A percentile compares a stretch with the other conserved stretches of the same genome.
phyloP scores from a whole-genome alignment of 2,888 invertebrate species.

The Aphodius granarius region DNA sequence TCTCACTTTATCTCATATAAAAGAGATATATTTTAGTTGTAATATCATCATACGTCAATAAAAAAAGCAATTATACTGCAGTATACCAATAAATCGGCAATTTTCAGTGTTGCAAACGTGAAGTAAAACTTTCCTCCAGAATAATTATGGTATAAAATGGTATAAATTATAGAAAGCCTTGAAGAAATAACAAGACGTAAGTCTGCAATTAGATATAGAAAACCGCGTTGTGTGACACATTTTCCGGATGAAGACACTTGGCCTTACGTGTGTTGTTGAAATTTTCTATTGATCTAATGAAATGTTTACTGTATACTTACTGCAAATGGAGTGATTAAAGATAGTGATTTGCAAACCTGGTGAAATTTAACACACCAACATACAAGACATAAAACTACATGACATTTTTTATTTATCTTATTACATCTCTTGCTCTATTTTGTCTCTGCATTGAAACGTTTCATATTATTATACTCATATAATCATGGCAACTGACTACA shows the following conservation, averaged over 20 bases:
- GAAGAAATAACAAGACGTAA: background rate
- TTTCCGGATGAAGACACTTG: background rate
- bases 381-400: no score
- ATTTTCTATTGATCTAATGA: background rate
- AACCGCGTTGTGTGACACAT: background rate
- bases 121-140: background rate
- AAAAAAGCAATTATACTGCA: background rate
- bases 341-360: background rate
- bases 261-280: background rate
- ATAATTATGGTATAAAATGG: background rate
- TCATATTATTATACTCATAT: no score
- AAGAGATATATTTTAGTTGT: background rate
- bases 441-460: no score
- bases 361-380: no score
- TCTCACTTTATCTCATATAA: background rate
- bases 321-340: background rate
- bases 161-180: background rate
- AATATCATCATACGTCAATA: background rate
- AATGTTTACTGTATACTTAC: background rate
- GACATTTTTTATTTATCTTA: no score
- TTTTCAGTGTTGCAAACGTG: background rate
- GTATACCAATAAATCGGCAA: background rate
- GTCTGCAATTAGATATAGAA: background rate
- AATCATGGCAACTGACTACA: no score
- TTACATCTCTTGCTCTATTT: no score